phyloP scores from a whole-genome alignment of 2,888 invertebrate genomes.

The Sinodicranocentrus sp. region DNA sequence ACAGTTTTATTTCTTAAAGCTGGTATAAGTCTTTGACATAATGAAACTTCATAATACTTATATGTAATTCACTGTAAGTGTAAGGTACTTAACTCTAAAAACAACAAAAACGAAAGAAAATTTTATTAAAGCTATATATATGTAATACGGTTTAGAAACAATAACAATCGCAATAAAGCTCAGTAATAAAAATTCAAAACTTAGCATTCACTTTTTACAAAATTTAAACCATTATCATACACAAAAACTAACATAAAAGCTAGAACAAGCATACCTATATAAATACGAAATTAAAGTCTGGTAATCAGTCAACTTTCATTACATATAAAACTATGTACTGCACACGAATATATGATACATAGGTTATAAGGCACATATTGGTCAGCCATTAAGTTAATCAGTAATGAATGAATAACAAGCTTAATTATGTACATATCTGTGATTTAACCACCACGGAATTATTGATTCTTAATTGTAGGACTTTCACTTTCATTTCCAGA shows the following conservation, averaged over 20 bases:
- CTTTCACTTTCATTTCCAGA: slow-evolving; percentile 67
- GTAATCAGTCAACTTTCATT: slow-evolving; percentile 6
- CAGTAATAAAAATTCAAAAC: not conserved
- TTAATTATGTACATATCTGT: no score
- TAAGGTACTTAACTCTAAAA: no score
- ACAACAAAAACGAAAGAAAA: not conserved
- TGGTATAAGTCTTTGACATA: slow-evolving; percentile 28
- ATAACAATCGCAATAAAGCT: slow-evolving; percentile 3
- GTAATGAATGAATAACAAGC: slow-evolving; percentile 1
- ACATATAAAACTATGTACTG: not conserved
- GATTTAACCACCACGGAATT: no score
- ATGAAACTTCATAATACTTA: not conserved
- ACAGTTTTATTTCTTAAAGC: slow-evolving; percentile 49
- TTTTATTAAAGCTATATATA: slow-evolving; percentile 7
- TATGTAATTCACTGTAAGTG: slow-evolving; percentile 3
- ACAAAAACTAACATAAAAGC: no score
- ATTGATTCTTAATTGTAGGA: slow-evolving; percentile 57
- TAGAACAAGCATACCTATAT: no score
- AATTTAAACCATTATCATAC: not conserved
- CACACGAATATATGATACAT: not conserved
- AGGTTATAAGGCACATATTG: slow-evolving; percentile 32
- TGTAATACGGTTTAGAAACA: not conserved
- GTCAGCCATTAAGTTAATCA: slow-evolving; percentile 18
- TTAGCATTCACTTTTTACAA: not conserved
- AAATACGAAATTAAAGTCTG: no score